These are phyloP conservation scores for Trachelipus rathkii DNA, from an alignment of 1,140 invertebrate genomes.

Conservation along the genomic window DNA sequence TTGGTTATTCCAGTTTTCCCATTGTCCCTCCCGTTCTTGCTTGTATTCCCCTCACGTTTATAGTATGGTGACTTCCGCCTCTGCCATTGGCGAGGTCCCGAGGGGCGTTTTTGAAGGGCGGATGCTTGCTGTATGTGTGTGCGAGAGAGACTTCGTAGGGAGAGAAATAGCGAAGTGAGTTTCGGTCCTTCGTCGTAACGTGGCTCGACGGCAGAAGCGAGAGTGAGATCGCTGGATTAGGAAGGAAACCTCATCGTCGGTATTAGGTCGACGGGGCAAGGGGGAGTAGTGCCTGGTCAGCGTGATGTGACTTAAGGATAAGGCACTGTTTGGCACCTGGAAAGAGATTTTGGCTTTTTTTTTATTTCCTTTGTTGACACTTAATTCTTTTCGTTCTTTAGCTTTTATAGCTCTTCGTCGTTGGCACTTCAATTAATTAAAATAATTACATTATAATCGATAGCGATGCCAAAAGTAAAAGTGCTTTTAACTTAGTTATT, in stretches of 20 bases:
- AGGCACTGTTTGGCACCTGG: too few species aligned
- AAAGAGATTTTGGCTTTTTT: too few species aligned
- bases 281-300: not conserved
- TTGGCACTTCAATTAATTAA: too few species aligned
- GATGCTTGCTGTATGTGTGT: not conserved
- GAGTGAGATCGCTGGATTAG: not conserved
- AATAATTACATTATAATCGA: too few species aligned
- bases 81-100: not conserved
- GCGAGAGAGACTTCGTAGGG: not conserved
- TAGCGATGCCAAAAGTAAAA: too few species aligned
- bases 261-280: not conserved
- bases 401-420: too few species aligned
- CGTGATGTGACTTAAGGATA: not conserved
- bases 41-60: not conserved
- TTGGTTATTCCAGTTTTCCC: too few species aligned
- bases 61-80: not conserved
- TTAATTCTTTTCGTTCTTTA: too few species aligned
- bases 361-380: too few species aligned
- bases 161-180: too few species aligned
- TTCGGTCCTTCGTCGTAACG: not conserved
- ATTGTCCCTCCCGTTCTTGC: too few species aligned
- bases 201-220: not conserved
- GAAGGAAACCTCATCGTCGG: not conserved
- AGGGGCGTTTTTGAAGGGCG: constrained; percentile 1
- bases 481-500: too few species aligned